These are phyloP conservation scores for Phrynosoma platyrhinos DNA, from an alignment of 2,113 vertebrate genomes.

Conservation along the genomic window DNA sequence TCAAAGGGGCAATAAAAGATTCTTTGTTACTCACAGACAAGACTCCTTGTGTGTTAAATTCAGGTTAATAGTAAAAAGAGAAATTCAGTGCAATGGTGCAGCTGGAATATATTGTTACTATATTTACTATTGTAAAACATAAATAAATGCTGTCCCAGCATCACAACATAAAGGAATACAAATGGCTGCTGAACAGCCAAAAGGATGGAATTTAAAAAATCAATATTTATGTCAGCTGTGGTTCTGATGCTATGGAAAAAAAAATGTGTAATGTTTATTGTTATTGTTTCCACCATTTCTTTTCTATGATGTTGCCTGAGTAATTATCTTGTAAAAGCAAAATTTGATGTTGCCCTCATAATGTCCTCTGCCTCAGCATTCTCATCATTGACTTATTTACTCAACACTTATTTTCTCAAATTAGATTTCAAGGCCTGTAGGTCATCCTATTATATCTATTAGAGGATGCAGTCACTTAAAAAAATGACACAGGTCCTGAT, in stretches of 20 bases:
- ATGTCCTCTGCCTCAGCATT: slow-evolving; percentile 25
- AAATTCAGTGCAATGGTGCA: slow-evolving; percentile 11
- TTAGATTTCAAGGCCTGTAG: slow-evolving; percentile 26
- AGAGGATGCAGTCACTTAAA: neutral
- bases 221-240: slow-evolving; percentile 53
- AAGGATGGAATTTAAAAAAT: slow-evolving; percentile 48
- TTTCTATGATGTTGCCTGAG: neutral
- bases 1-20: neutral
- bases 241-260: slow-evolving; percentile 12
- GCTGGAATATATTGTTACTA: slow-evolving; percentile 10
- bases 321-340: slow-evolving; percentile 5
- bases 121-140: slow-evolving; percentile 47
- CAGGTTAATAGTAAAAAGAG: neutral
- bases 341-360: slow-evolving; percentile 23
- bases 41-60: neutral
- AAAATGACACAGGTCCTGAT: neutral
- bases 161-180: slow-evolving; percentile 27
- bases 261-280: slow-evolving; percentile 23
- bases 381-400: slow-evolving; percentile 27
- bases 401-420: slow-evolving; percentile 19
- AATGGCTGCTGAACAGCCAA: slow-evolving; percentile 49
- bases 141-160: slow-evolving; percentile 46
- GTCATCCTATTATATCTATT: slow-evolving; percentile 18
- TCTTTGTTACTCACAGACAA: neutral
- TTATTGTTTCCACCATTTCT: neutral